phyloP scores from a whole-genome alignment of 92 coral and sea anemone species.

The Actinernus sp. region DNA sequence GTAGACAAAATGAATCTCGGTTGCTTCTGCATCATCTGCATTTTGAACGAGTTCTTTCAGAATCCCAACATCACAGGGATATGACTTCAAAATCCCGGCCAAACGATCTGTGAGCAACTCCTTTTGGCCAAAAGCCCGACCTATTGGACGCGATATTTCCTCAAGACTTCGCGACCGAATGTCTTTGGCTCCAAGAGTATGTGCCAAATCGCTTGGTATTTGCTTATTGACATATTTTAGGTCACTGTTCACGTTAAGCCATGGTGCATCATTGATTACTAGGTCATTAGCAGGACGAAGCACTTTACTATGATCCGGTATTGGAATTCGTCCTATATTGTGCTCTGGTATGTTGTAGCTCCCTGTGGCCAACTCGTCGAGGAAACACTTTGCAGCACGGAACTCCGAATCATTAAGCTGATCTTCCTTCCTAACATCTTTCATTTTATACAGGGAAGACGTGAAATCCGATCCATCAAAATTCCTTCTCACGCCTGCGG shows the following conservation, averaged over 20 bases:
- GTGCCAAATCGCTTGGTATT: conserved; percentile 77
- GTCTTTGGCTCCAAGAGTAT: conserved; percentile 83
- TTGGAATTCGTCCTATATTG: conserved; percentile 66
- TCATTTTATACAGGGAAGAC: conserved; percentile 72
- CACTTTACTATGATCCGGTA: conserved; percentile 80
- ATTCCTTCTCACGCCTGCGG: conserved; percentile 76
- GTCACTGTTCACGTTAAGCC: conserved; percentile 65
- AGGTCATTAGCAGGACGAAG: conserved; percentile 77
- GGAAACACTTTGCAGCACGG: conserved; percentile 73
- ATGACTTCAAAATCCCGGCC: conserved; percentile 75
- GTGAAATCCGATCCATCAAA: conserved; percentile 74
- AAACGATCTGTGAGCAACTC: conserved; percentile 83
- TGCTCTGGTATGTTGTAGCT: conserved; percentile 51
- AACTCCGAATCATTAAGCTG: conserved; percentile 76
- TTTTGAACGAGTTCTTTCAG: conserved; percentile 92
- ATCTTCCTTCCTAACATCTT: conserved; percentile 71
- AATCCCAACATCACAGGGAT: conserved; percentile 94
- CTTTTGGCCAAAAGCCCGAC: conserved; percentile 91
- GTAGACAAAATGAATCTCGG: conserved; percentile 87
- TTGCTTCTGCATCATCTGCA: conserved; percentile 94
- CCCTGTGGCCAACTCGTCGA: conserved; percentile 70
- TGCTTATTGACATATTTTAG: conserved; percentile 75
- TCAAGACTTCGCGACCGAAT: conserved; percentile 65
- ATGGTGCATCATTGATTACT: conserved; percentile 87
- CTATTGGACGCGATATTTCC: conserved; percentile 77